phyloP scores from a whole-genome alignment of 2,797 vertebrate genomes.

The Sphenodon punctatus region DNA sequence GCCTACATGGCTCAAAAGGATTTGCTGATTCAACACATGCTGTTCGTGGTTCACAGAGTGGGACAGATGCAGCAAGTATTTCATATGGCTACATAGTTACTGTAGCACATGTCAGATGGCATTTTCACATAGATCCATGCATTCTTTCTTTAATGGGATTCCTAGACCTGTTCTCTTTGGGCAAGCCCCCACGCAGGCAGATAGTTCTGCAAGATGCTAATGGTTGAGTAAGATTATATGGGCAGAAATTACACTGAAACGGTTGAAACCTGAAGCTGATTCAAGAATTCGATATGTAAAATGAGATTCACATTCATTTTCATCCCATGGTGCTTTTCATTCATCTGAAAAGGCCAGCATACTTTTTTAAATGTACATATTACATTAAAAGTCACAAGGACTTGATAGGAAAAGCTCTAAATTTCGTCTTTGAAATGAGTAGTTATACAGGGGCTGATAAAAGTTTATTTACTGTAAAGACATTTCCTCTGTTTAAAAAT shows the following conservation, averaged over 20 bases:
- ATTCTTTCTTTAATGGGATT: neutral
- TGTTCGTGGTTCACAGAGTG: neutral
- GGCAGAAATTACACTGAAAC: neutral
- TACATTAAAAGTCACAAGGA: no score
- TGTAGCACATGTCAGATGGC: no score
- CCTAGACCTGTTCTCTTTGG: neutral
- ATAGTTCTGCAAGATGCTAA: neutral
- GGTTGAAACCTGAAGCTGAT: neutral
- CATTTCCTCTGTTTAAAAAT: neutral
- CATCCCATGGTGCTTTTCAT: neutral
- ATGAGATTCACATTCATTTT: neutral
- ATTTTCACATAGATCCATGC: neutral
- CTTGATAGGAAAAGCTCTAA: neutral
- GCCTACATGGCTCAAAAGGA: neutral
- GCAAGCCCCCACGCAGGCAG: neutral
- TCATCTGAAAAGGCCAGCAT: neutral
- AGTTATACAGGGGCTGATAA: neutral
- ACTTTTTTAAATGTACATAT: neutral
- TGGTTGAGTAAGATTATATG: neutral
- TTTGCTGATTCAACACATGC: neutral
- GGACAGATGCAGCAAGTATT: neutral
- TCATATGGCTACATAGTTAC: neutral
- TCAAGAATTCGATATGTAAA: neutral
- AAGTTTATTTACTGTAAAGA: constrained; percentile 3
- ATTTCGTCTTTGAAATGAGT: constrained; percentile 3